Conservation (phyloP, 2,888 invertebrate species). For the Andrena minutula region DNA sequence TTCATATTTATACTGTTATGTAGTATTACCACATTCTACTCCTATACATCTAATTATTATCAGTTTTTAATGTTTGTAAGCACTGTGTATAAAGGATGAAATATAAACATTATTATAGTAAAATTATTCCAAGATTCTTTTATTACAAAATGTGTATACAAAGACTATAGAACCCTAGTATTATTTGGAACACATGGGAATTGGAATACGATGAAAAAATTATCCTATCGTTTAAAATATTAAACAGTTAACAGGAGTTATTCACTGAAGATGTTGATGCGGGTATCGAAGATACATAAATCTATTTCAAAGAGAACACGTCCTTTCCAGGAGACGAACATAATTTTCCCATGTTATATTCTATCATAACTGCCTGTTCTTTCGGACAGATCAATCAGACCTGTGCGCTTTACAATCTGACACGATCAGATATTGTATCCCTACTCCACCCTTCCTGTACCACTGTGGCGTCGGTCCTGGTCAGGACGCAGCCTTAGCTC, state of each 20-base stretch:
- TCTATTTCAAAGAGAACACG: background rate
- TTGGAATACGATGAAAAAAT: too few species aligned
- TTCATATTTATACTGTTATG: background rate
- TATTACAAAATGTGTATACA: too few species aligned
- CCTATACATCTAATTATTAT: background rate
- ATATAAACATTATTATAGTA: too few species aligned
- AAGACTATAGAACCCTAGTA: too few species aligned
- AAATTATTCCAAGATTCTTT: too few species aligned
- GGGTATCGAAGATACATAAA: background rate
- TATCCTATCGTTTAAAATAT: background rate
- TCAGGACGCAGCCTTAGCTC: slow-evolving; percentile 83
- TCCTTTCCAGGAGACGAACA: background rate
- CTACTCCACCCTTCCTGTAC: slow-evolving; percentile 74
- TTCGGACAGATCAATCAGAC: slow-evolving; percentile 39
- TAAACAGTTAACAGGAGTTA: background rate
- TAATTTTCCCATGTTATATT: background rate
- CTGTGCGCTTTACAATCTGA: slow-evolving; percentile 54
- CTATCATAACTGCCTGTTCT: background rate
- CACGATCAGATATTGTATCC: slow-evolving; percentile 77
- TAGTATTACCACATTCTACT: background rate
- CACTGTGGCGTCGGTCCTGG: slow-evolving; percentile 81
- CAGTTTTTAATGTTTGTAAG: background rate
- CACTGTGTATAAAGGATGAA: background rate
- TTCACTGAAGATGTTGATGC: background rate
- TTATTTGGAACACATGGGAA: too few species aligned